Base-by-base conservation (phyloP, 2,797 vertebrate genomes). In the Parotocinclus haroldoi region DNA sequence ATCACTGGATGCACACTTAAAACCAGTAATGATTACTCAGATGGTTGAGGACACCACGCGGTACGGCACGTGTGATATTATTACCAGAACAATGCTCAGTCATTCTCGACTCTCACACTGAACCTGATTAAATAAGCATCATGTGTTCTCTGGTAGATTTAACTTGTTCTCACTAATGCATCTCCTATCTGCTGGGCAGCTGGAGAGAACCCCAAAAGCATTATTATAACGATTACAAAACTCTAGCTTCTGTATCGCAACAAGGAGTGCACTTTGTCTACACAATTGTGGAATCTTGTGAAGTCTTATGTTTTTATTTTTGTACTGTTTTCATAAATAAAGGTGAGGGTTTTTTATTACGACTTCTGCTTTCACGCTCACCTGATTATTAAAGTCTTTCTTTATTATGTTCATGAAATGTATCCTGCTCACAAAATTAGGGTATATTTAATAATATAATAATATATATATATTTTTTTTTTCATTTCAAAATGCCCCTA, bases 301-400 rank as follows among this genome's bases (percentile, higher is more conserved):
- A 89, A 86, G 87, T 90, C 88, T 92, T 91, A 88, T 83, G 16
- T 63, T 82, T 81, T 80, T 74, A 58, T 72, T 80, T 88, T 90
- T 89, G 87, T 71, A 84, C 88, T 73, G 10, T 88, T 91, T 91
- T 89, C 81, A 76, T 87, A 87, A 89, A 90, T 91, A 90, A 90
- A 90, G 69, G 27, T 27, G 27, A 27, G 27, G 27, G 27, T 27
- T 27, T 27, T 27, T 27, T 27, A 27, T 27, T 27, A 2, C 2
- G 2, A 2, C 27, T 27, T 5, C 27, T 27, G n/a, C n/a, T 27
- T 27, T 27, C 5, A 27, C 27, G 5, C 27, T 27, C 27, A n/a
- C n/a, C n/a, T n/a, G n/a, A n/a, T n/a, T n/a, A n/a, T n/a, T n/a
- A n/a, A n/a, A n/a, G n/a, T n/a, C n/a, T n/a, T n/a, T n/a, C n/a